Conservation (phyloP, 2,113 vertebrate species). For the Petroica traversi region DNA sequence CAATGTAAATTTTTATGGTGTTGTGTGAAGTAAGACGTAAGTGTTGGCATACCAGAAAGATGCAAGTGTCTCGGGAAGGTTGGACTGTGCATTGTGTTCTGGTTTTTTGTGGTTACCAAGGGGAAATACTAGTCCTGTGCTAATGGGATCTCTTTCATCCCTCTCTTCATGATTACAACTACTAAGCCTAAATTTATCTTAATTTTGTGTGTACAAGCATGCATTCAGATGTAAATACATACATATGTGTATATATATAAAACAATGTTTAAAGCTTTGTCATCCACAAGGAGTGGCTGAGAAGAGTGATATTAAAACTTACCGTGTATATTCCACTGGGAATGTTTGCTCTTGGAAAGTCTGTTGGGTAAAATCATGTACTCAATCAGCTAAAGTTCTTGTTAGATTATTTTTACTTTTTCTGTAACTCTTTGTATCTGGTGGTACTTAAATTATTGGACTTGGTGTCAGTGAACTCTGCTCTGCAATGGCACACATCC, state of each 20-base stretch:
- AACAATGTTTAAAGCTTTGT: not conserved
- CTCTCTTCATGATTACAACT: not conserved
- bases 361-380: not conserved
- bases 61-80: not conserved
- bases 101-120: not conserved
- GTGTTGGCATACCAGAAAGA: not conserved
- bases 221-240: not conserved
- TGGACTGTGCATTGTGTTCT: not conserved
- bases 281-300: not conserved
- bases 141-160: not conserved
- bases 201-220: not conserved
- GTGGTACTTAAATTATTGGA: not conserved
- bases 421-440: not conserved
- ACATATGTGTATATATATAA: not conserved
- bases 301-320: not conserved
- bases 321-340: not conserved
- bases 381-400: not conserved
- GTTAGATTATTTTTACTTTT: not conserved
- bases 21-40: not conserved
- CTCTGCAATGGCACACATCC: not conserved
- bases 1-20: not conserved
- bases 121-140: not conserved
- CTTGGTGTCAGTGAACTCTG: accelerated
- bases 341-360: not conserved
- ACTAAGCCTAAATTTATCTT: not conserved